Conservation (phyloP, 2,797 vertebrate species). For the Falco peregrinus region DNA sequence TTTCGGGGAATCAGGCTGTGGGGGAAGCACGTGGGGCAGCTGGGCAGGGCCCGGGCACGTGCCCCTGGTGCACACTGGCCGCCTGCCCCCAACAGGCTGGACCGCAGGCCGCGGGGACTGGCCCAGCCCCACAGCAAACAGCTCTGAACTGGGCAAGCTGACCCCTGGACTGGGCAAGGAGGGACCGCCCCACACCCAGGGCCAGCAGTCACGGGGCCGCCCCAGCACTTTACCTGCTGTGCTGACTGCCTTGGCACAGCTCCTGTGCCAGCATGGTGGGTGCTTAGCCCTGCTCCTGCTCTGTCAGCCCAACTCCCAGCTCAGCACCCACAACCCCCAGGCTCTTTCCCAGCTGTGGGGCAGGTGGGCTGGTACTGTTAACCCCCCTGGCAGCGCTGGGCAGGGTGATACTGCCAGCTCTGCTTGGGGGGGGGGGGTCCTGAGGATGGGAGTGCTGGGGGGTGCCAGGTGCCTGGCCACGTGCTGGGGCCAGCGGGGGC, state of each 20-base stretch:
- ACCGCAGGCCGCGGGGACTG: background rate
- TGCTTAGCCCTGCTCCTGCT: background rate
- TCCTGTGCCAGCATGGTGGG: rapidly evolving
- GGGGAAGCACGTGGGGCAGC: background rate
- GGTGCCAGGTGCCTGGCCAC: background rate
- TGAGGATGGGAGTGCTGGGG: rapidly evolving
- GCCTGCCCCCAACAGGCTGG: background rate
- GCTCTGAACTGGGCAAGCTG: background rate
- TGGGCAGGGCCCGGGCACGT: background rate
- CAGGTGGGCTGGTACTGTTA: rapidly evolving
- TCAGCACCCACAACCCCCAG: background rate
- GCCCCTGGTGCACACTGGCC: background rate
- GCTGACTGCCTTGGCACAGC: background rate
- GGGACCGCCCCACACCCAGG: rapidly evolving
- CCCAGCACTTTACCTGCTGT: rapidly evolving
- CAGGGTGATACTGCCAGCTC: background rate
- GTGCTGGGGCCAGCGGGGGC: background rate
- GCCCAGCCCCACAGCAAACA: constrained; percentile 10
- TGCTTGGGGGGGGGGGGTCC: background rate
- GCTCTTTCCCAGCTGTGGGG: background rate
- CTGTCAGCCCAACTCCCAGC: rapidly evolving
- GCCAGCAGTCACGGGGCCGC: background rate
- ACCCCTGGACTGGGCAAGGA: background rate
- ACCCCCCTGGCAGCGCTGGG: rapidly evolving
- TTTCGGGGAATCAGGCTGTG: background rate